Conservation (phyloP, 2,888 invertebrate genomes). For the Agonum fuliginosum region DNA sequence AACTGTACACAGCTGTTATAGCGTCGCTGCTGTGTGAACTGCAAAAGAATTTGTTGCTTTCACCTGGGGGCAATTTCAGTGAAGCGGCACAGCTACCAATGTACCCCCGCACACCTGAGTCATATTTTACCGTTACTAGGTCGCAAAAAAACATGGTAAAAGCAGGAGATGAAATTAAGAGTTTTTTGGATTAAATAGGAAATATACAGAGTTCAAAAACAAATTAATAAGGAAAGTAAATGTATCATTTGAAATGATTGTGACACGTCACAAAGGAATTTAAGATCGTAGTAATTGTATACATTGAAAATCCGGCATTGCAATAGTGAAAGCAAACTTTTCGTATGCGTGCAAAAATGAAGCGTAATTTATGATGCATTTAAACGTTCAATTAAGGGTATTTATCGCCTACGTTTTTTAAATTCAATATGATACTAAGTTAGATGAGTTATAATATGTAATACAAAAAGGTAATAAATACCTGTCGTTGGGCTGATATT, state of each 20-base stretch:
- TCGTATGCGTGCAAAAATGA: background rate
- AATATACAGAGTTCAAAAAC: conserved; percentile 27
- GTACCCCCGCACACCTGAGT: conserved; percentile 37
- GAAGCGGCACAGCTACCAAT: conserved; percentile 52
- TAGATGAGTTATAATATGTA: background rate
- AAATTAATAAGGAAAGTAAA: conserved; percentile 35
- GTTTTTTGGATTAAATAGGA: conserved; percentile 14
- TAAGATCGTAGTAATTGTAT: background rate
- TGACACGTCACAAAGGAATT: conserved; percentile 52
- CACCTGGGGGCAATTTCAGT: conserved; percentile 60
- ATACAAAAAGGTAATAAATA: conserved; percentile 62
- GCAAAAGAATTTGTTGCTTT: conserved; percentile 61
- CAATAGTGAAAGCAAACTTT: background rate
- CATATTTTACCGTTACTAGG: conserved; percentile 55
- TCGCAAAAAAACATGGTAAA: conserved; percentile 42
- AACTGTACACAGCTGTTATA: conserved; percentile 62
- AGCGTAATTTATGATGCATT: conserved; percentile 4
- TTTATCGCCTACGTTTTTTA: conserved; percentile 52
- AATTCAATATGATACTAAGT: background rate
- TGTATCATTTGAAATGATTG: conserved; percentile 15
- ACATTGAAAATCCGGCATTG: background rate
- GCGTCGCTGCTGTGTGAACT: conserved; percentile 39
- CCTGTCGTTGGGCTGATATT: conserved; percentile 69
- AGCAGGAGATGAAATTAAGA: conserved; percentile 53
- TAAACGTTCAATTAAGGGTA: conserved; percentile 21